phyloP scores from a whole-genome alignment of 2,888 invertebrate genomes.

The Lottia gigantea region DNA sequence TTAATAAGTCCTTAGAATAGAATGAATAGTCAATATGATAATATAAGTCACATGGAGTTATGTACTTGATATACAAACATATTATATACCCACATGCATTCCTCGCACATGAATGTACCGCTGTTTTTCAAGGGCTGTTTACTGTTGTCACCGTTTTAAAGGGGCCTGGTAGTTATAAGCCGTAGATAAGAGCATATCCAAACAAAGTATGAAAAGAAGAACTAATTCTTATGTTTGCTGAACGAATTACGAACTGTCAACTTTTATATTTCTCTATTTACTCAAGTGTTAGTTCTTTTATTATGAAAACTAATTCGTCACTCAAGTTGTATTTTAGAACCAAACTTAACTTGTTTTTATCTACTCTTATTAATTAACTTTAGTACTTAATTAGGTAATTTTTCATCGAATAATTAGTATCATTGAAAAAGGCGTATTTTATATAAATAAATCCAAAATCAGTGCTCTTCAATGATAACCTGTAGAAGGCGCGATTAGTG shows the following conservation, averaged over 20 bases:
- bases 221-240: conserved; percentile 4
- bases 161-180: neutral
- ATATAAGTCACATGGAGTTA: no score
- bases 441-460: conserved; percentile 1
- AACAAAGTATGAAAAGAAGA: neutral
- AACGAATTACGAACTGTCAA: neutral
- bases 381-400: neutral
- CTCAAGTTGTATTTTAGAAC: neutral
- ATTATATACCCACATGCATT: no score
- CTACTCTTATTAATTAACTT: neutral
- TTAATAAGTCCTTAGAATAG: no score
- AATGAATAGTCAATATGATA: no score
- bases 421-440: neutral
- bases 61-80: no score
- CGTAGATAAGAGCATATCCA: neutral
- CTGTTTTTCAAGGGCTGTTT: no score
- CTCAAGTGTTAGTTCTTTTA: neutral
- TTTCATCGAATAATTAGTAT: neutral
- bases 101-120: no score
- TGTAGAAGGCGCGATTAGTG: no score
- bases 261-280: neutral
- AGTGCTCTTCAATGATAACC: neutral
- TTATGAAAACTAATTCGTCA: no score
- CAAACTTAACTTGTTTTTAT: neutral
- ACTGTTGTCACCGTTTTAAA: no score